Percentiles rank a stretch among this genome's conserved stretches.
These are phyloP conservation scores for Poicephalus gulielmi DNA, from an alignment of 2,113 vertebrate genomes.

Conservation along the genomic window DNA sequence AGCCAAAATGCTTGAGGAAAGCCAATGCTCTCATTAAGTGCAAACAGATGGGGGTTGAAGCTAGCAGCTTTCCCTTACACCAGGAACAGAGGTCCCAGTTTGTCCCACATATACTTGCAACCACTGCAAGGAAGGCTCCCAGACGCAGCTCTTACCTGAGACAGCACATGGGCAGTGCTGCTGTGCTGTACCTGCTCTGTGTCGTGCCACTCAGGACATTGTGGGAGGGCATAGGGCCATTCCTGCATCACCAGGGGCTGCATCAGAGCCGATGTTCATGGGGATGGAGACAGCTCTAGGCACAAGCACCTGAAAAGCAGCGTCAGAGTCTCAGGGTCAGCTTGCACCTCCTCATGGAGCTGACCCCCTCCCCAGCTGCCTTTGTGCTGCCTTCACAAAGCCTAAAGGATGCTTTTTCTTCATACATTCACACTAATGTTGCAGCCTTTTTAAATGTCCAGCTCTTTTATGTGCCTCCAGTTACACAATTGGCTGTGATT, in stretches of 20 bases:
- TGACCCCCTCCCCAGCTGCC: not conserved
- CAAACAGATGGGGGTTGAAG: not conserved
- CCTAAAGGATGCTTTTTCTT: not conserved
- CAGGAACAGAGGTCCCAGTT: not conserved
- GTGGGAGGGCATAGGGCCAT: conserved; percentile 73
- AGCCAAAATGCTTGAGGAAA: not conserved
- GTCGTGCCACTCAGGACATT: conserved; percentile 73
- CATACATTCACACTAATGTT: not conserved
- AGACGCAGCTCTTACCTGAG: conserved; percentile 73
- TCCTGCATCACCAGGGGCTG: conserved; percentile 81
- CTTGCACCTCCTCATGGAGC: not conserved
- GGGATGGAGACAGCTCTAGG: not conserved
- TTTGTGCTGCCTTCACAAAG: fast-evolving
- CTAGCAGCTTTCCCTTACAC: not conserved
- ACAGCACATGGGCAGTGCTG: conserved; percentile 16
- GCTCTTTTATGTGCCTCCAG: not conserved
- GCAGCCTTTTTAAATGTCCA: not conserved
- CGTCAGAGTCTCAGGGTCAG: not conserved
- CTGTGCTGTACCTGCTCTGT: conserved; percentile 25
- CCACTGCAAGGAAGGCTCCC: not conserved
- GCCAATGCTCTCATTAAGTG: not conserved
- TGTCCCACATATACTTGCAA: not conserved
- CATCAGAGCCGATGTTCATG: conserved; percentile 73
- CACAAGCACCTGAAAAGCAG: conserved; percentile 62
- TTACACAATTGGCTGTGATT: not conserved